Evolutionary conservation across 1,140 invertebrate species (phyloP), one percentile per base, ranked within the genome.

Genomic region (Drosophila tani): DNA sequence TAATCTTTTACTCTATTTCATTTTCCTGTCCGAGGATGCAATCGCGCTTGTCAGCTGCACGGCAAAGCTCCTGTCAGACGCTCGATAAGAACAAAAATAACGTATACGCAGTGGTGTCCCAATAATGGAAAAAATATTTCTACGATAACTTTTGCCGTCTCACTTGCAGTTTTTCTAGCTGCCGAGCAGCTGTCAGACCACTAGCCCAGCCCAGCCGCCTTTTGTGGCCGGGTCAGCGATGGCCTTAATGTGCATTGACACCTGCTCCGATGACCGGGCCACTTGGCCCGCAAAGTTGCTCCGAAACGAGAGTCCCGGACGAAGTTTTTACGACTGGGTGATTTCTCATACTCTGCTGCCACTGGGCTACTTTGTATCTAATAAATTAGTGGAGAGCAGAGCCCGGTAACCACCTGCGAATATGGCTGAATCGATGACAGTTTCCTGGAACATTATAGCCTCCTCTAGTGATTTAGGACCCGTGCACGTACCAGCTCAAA

Each of bases 211-310:
- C 27, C 6, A 41, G 17, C 45, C 32, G 32, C 47, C 12, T 60
- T 76, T 77, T 51, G 74, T 78, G 75, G 56, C 53, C 21, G 49
- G 68, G 63, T 59, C 74, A 40, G 49, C 50, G 59, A 53, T 85
- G 65, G 68, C 43, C 66, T 40, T 86, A 86, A 86, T 75, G 60
- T 67, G 46, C 60, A 55, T 70, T 75, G 82, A 82, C 82, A 85
- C 74, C 82, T 86, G 82, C 59, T 68, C 40, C 69, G 41, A 40
- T 65, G 35, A 43, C 35, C 46, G 41, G 29, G 27, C 57, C 63
- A 57, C 41, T 69, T 75, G 15, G n/a, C 41, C 55, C 27, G 12
- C 35, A n/a, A 40, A 69, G 43, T 45, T 69, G 35, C 35, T 17
- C 7, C 19, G 40, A 70, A 70, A 35, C 29, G 21, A 63, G 32